phyloP scores from a whole-genome alignment of 2,797 vertebrate genomes.

The Aythya fuligula region DNA sequence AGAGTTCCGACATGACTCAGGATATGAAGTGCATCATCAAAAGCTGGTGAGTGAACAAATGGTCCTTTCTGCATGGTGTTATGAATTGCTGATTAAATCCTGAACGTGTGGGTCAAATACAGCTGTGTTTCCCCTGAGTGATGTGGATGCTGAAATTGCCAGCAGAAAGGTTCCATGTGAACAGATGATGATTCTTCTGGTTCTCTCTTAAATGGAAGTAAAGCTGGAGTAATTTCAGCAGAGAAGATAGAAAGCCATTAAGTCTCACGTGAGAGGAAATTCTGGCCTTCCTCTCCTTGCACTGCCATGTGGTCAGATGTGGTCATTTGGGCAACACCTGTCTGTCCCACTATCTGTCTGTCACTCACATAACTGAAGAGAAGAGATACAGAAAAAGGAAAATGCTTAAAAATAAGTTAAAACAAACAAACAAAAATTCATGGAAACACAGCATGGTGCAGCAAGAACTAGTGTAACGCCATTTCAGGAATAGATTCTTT shows the following conservation, averaged over 20 bases:
- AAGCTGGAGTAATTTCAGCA: neutral
- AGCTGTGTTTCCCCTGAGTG: neutral
- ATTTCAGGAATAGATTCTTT: neutral
- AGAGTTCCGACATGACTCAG: constrained; percentile 90
- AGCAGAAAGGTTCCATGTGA: neutral
- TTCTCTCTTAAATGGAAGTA: neutral
- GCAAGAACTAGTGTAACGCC: neutral
- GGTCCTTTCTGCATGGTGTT: fast-evolving
- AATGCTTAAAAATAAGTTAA: neutral
- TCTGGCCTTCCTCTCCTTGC: neutral
- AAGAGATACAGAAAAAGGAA: neutral
- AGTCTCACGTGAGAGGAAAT: neutral
- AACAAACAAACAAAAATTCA: neutral
- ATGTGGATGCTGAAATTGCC: neutral
- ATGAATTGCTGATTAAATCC: neutral
- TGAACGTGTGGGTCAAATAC: neutral
- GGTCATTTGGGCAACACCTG: neutral
- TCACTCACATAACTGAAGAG: neutral
- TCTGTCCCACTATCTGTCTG: neutral
- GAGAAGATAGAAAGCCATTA: neutral
- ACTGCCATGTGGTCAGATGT: neutral
- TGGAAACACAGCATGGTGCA: neutral
- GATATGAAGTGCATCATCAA: constrained; percentile 96
- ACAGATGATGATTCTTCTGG: neutral
- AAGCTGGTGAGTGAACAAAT: constrained; percentile 86